These are phyloP conservation scores for Premnoplex brunnescens DNA, from an alignment of 2,797 vertebrate species.

Conservation along the genomic window DNA sequence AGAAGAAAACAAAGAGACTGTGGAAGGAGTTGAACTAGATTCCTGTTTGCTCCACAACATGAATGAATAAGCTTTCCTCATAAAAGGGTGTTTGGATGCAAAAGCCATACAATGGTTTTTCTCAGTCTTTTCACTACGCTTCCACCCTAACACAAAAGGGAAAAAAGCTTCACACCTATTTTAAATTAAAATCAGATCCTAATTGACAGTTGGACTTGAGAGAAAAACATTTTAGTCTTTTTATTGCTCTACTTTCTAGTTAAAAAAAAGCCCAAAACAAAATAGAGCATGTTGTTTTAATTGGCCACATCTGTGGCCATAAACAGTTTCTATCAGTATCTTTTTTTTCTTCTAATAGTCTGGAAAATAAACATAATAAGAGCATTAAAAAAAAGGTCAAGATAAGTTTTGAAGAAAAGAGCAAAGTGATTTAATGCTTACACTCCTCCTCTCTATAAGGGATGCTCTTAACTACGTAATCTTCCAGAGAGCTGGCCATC, in stretches of 20 bases:
- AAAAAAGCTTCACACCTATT: neutral
- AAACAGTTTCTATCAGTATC: neutral
- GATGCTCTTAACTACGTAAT: neutral
- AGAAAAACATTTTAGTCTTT: neutral
- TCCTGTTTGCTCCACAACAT: neutral
- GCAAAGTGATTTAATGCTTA: neutral
- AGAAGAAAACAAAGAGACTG: neutral
- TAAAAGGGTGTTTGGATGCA: neutral
- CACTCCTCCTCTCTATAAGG: neutral
- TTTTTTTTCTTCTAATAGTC: neutral
- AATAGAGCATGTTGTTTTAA: neutral
- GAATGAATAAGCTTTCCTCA: neutral
- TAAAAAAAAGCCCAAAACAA: neutral
- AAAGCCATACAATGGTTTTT: fast-evolving
- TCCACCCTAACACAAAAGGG: neutral
- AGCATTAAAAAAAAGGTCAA: neutral
- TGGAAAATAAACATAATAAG: neutral
- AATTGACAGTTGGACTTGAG: neutral
- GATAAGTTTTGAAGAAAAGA: neutral
- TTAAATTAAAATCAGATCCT: neutral
- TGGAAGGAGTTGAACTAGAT: neutral
- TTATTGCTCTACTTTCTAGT: neutral
- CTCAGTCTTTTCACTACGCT: neutral
- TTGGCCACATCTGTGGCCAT: neutral
- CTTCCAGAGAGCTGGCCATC: neutral